Conservation (phyloP, 2,797 vertebrate genomes). For the Channa striata region DNA sequence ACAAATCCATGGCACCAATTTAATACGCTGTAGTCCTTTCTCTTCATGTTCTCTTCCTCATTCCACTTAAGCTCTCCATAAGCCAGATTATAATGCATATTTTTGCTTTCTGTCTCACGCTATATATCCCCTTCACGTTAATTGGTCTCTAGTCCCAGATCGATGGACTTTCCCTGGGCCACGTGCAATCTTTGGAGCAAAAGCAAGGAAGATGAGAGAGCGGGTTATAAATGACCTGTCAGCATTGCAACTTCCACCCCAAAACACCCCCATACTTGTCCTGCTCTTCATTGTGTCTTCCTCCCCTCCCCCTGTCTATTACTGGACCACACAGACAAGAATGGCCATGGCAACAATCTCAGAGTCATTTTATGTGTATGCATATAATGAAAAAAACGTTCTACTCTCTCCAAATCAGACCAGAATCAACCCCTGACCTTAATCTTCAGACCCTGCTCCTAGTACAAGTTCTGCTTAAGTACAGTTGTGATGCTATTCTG, state of each 20-base stretch:
- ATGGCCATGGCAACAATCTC: conserved; percentile 61
- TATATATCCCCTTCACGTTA: conserved; percentile 26
- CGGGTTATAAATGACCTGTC: conserved; percentile 70
- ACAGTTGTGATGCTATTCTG: too few species aligned
- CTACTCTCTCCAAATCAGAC: conserved; percentile 11
- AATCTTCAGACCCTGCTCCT: conserved; percentile 15
- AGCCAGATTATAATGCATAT: conserved; percentile 4
- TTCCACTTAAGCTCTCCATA: background rate
- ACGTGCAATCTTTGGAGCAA: conserved; percentile 23
- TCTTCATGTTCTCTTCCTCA: background rate
- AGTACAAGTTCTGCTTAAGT: background rate
- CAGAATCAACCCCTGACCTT: conserved; percentile 5
- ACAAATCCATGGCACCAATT: background rate
- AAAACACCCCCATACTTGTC: conserved; percentile 11
- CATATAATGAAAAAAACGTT: background rate
- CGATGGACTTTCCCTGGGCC: conserved; percentile 35
- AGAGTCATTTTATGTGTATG: background rate
- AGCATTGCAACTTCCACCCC: conserved; percentile 48
- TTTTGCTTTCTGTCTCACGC: conserved; percentile 1
- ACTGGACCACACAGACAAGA: conserved; percentile 54
- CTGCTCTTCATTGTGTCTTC: conserved; percentile 26
- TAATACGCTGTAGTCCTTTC: background rate
- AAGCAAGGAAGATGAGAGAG: conserved; percentile 10
- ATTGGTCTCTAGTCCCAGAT: conserved; percentile 47
- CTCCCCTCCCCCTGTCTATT: conserved; percentile 48